Evolutionary conservation across 2,113 vertebrate genomes (phyloP).

Genomic region (Oreocharis arfaki): DNA sequence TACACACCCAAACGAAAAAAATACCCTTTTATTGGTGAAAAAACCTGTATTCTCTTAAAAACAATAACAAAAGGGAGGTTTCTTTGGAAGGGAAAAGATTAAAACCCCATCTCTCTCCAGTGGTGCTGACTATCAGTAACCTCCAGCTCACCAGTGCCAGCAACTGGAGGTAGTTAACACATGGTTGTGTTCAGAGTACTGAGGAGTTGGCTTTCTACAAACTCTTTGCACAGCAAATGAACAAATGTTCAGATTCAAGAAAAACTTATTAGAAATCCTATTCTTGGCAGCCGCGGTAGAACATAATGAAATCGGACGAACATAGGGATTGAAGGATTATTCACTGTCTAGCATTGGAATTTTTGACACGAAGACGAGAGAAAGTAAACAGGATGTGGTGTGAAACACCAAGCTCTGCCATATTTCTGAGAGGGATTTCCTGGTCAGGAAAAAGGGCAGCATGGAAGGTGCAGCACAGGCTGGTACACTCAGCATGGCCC

Average conservation of each 20-base stretch:
- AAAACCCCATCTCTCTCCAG: neutral
- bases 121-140: neutral
- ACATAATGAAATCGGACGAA: neutral
- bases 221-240: neutral
- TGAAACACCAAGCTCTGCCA: neutral
- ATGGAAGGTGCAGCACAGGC: neutral
- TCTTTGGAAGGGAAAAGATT: neutral
- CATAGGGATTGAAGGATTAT: neutral
- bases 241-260: neutral
- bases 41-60: neutral
- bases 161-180: neutral
- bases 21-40: neutral
- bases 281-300: neutral
- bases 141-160: neutral
- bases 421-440: constrained; percentile 53
- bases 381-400: constrained; percentile 62
- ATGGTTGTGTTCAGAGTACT: neutral
- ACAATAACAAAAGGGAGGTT: neutral
- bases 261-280: neutral
- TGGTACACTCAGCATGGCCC: neutral
- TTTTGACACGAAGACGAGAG: constrained; percentile 36
- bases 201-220: neutral
- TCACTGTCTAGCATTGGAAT: constrained; percentile 31
- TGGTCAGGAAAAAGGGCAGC: neutral
- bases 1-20: neutral